Evolutionary conservation across 2,113 vertebrate species (phyloP).

Genomic region (Engraulis encrasicolus): DNA sequence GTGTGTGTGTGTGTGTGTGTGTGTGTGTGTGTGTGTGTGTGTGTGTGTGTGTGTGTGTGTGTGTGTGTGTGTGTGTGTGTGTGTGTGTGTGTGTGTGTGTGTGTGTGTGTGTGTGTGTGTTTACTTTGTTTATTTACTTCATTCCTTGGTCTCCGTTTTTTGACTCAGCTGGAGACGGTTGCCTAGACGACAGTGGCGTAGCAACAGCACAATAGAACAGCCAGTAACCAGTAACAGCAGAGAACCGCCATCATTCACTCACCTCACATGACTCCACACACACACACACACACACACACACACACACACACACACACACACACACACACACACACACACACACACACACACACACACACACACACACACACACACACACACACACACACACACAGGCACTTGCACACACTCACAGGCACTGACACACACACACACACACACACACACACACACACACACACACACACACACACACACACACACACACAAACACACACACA

Average conservation of each 20-base stretch:
- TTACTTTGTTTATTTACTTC: conserved; percentile 48
- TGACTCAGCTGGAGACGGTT: conserved; percentile 49
- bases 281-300: background rate
- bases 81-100: background rate
- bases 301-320: conserved; percentile 11
- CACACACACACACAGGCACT: no score
- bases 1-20: background rate
- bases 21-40: background rate
- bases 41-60: background rate
- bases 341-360: background rate
- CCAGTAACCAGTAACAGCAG: conserved; percentile 41
- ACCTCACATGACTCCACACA: conserved; percentile 34
- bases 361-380: background rate
- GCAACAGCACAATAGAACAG: conserved; percentile 51
- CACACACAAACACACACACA: no score
- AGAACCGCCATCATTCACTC: conserved; percentile 47
- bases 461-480: no score
- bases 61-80: background rate
- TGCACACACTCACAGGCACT: no score
- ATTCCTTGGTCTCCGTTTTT: conserved; percentile 32
- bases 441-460: background rate
- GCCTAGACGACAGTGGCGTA: conserved; percentile 52
- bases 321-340: background rate
- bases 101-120: background rate
- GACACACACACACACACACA: background rate